Base-by-base conservation (phyloP, 92 coral and sea anemone genomes). In the Zoanthus sociatus region DNA sequence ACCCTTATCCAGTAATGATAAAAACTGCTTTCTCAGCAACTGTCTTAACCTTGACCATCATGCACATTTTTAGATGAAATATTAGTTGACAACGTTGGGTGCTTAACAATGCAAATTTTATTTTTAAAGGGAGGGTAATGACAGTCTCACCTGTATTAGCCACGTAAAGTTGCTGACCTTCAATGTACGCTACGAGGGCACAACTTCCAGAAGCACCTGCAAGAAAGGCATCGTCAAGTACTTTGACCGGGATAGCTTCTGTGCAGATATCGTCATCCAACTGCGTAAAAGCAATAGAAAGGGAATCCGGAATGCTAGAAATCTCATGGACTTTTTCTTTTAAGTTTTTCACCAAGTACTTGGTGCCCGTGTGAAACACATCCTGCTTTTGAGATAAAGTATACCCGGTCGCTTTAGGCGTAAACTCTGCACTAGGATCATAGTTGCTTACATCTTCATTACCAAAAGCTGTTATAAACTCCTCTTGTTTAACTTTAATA, bases 141-240 rank as follows among this genome's bases (percentile, higher is more conserved):
- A 58, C 7, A 11, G 20, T 31, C 90, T 84, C 82, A 97, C 99
- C 99, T 90, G 98, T 74, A 86, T 91, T 97, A 20, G 98, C 95
- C 14, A 97, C 92, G 84, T 89, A 92, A 69, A 97, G 76, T 31
- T 95, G 83, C 53, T 92, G 89, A 26, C 87, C 98, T 76, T 92
- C 94, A 66, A 97, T 78, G 44, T 97, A 97, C 5, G 99, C 92
- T 54, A 91, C 87, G 55, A 97, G 71, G 60, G 99, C 97, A 93
- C 99, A 97, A 64, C 95, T 93, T n/a, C 99, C 99, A 45, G 98
- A 89, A 15, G 95, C 98, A 67, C 99, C 99, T 77, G 90, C 84
- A 17, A 81, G 81, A 76, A 94, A 94, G 46, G 98, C 88, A 14
- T 94, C 98, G 79, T 97, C 98, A 78, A 97, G 87, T 42, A 97